Percentiles rank a stretch among this genome's conserved stretches.
phyloP scores from a whole-genome alignment of 2,888 invertebrate species.

The Prionchulus punctatus region DNA sequence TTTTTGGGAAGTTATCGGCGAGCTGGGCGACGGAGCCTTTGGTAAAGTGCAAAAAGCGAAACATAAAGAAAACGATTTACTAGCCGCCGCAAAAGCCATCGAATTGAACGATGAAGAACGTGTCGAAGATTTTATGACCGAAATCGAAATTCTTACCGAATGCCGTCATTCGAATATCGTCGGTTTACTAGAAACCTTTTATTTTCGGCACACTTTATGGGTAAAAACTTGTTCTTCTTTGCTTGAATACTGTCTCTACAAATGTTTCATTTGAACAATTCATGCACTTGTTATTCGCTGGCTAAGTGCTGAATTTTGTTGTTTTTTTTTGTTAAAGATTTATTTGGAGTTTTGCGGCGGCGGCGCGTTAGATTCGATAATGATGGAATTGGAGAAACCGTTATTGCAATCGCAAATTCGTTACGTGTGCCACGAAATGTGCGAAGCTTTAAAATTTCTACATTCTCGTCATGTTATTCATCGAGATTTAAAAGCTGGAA shows the following conservation, averaged over 20 bases:
- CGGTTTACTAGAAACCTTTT: constrained; percentile 82
- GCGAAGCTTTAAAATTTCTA: constrained; percentile 55
- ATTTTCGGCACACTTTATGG: no score
- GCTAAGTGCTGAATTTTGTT: neutral
- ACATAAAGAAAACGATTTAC: constrained; percentile 1
- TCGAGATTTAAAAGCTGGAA: constrained; percentile 59
- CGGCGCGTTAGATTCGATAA: constrained; percentile 94
- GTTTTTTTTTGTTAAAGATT: no score
- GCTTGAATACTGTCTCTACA: no score
- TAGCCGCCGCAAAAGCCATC: constrained; percentile 30
- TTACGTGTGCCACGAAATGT: constrained; percentile 65
- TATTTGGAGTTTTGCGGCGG: constrained; percentile 97
- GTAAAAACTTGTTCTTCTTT: no score
- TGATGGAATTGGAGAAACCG: constrained; percentile 93
- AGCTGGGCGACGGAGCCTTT: constrained; percentile 82
- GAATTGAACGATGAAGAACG: constrained; percentile 91
- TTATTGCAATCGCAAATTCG: constrained; percentile 83
- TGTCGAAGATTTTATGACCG: constrained; percentile 90
- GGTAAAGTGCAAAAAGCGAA: constrained; percentile 62
- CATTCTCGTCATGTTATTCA: constrained; percentile 85
- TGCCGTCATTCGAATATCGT: constrained; percentile 88
- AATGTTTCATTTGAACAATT: no score
- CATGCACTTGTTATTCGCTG: neutral
- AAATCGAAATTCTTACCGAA: constrained; percentile 92
- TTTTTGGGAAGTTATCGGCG: neutral